Percentiles rank a stretch among this genome's conserved stretches.
These are phyloP conservation scores for Pardosa pseudoannulata DNA, from an alignment of 2,888 invertebrate genomes.

Conservation along the genomic window DNA sequence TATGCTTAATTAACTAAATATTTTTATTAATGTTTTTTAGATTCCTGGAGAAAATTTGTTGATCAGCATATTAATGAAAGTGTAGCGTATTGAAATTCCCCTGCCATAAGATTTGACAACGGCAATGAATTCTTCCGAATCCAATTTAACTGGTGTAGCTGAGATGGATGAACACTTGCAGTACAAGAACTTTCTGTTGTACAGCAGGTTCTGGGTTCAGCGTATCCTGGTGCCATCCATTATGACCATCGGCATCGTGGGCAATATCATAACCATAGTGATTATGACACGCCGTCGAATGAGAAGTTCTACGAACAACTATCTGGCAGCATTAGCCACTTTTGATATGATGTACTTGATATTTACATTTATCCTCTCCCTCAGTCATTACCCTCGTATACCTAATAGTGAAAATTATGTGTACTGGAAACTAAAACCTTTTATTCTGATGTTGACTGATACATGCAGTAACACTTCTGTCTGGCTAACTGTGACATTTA, in stretches of 20 bases:
- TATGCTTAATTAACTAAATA: too few relatives aligned
- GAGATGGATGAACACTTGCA: slow-evolving; percentile 19
- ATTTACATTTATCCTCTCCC: slow-evolving; percentile 82
- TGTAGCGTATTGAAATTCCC: too few relatives aligned
- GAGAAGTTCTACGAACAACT: slow-evolving; percentile 86
- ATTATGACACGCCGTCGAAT: slow-evolving; percentile 83
- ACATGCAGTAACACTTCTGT: slow-evolving; percentile 77
- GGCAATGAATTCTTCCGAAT: background rate
- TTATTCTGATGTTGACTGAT: slow-evolving; percentile 73
- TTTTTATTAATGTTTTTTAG: too few relatives aligned
- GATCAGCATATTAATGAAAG: too few relatives aligned
- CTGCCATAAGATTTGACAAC: too few relatives aligned
- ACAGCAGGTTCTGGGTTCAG: slow-evolving; percentile 79
- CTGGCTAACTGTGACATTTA: slow-evolving; percentile 79
- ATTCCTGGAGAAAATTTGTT: too few relatives aligned
- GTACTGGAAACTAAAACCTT: slow-evolving; percentile 82
- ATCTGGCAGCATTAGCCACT: slow-evolving; percentile 85
- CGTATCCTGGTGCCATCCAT: slow-evolving; percentile 83
- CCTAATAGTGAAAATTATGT: slow-evolving; percentile 79
- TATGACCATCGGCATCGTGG: slow-evolving; percentile 83
- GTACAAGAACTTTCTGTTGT: slow-evolving; percentile 53
- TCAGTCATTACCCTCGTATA: slow-evolving; percentile 82
- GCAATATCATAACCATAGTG: slow-evolving; percentile 81
- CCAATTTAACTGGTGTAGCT: slow-evolving; percentile 13
- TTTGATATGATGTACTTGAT: slow-evolving; percentile 85